Conservation (phyloP, 2,113 vertebrate species). For the Irena cyanogastra region DNA sequence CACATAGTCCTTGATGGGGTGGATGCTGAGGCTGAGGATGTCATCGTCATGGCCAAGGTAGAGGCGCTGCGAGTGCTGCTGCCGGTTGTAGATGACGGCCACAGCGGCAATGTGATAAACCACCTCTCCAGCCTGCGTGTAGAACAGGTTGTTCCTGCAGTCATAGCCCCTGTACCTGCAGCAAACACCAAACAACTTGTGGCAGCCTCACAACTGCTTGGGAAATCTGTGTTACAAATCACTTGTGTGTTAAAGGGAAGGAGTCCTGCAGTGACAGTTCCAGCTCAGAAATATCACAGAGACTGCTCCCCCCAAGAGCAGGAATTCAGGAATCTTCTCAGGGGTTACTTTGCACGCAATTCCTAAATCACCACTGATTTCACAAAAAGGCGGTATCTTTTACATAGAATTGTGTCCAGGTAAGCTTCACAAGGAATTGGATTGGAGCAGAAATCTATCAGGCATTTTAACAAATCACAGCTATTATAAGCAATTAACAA, state of each 20-base stretch:
- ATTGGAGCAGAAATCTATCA: neutral
- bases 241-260: neutral
- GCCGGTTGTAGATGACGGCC: constrained; percentile 85
- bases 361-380: neutral
- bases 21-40: constrained; percentile 88
- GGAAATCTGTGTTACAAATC: neutral
- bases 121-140: constrained; percentile 90
- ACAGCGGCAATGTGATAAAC: constrained; percentile 94
- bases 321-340: neutral
- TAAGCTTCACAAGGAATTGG: neutral
- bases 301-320: neutral
- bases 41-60: constrained; percentile 95
- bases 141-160: constrained; percentile 95
- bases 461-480: neutral
- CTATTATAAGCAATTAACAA: neutral
- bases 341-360: neutral
- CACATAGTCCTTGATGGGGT: constrained; percentile 90
- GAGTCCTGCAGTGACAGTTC: accelerated
- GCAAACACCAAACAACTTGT: neutral
- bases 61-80: constrained; percentile 88
- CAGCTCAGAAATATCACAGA: neutral
- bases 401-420: neutral
- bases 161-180: constrained; percentile 92
- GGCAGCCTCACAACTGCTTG: neutral
- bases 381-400: neutral